A percentile compares a stretch with the other conserved stretches of the same genome.
Conservation (phyloP, 53 echinoderm and acorn worm genomes). For the Paracentrotus lividus region DNA sequence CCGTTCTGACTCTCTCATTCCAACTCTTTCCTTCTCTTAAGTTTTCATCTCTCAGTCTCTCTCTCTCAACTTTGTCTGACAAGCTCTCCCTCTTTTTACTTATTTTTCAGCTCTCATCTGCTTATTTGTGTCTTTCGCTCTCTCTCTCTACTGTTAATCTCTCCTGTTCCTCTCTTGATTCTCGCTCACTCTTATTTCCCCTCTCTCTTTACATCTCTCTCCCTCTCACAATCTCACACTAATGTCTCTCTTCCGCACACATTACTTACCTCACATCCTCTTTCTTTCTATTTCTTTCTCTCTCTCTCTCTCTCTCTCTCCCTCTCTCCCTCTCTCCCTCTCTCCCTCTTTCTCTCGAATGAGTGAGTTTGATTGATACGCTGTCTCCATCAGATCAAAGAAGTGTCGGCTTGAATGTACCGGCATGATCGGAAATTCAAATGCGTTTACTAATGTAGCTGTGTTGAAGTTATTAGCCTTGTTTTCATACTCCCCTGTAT, state of each 20-base stretch:
- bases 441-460: neutral
- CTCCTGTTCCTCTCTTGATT: neutral
- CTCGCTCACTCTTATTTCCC: neutral
- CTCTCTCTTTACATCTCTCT: neutral
- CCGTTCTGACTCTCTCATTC: neutral
- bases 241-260: neutral
- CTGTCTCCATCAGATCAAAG: neutral
- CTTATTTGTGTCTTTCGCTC: neutral
- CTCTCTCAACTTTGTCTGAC: too few relatives aligned
- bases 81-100: too few relatives aligned
- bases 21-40: neutral
- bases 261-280: neutral
- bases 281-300: too few relatives aligned
- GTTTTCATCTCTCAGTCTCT: neutral
- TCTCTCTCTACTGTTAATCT: neutral
- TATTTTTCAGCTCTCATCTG: too few relatives aligned
- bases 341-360: neutral
- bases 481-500: neutral
- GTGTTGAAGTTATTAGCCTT: neutral
- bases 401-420: constrained; percentile 3
- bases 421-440: constrained; percentile 1
- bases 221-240: neutral
- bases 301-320: neutral
- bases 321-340: neutral
- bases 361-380: neutral